phyloP scores from a whole-genome alignment of 2,888 invertebrate species.

The Dinocampus coccinellae region DNA sequence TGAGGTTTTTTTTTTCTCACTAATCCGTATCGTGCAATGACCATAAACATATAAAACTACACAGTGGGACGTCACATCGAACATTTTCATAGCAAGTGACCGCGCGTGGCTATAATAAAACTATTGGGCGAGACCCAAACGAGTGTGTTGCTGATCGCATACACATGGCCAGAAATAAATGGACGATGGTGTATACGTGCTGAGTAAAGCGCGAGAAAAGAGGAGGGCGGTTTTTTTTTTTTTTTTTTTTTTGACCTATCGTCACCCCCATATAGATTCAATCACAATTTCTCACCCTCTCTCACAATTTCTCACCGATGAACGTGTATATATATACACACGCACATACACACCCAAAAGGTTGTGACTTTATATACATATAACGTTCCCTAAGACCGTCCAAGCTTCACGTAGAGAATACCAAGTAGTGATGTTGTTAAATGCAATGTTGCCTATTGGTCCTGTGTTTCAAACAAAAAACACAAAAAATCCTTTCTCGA shows the following conservation, averaged over 20 bases:
- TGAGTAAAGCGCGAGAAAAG: conserved; percentile 5
- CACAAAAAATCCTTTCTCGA: background rate
- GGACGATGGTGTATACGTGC: conserved; percentile 10
- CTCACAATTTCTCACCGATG: background rate
- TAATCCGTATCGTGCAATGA: no score
- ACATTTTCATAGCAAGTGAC: conserved; percentile 30
- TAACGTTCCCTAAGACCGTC: background rate
- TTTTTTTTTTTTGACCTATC: conserved; percentile 37
- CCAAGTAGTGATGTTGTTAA: conserved; percentile 16
- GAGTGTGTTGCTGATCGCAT: conserved; percentile 28
- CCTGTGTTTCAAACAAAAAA: conserved; percentile 11
- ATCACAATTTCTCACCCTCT: conserved; percentile 43
- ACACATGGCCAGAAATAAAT: conserved; percentile 30
- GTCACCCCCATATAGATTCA: conserved; percentile 44
- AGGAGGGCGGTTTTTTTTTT: background rate
- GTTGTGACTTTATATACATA: background rate
- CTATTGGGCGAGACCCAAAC: conserved; percentile 49
- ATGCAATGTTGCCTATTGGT: conserved; percentile 18
- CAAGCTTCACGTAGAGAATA: conserved; percentile 22
- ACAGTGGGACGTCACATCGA: background rate
- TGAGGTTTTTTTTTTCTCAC: no score
- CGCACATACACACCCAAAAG: background rate
- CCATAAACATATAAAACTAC: background rate
- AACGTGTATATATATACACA: background rate
- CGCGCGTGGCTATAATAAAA: conserved; percentile 63